Percentiles rank a stretch among this genome's conserved stretches.
Evolutionary conservation across 2,113 vertebrate genomes (phyloP).

Genomic region (Nicator chloris): DNA sequence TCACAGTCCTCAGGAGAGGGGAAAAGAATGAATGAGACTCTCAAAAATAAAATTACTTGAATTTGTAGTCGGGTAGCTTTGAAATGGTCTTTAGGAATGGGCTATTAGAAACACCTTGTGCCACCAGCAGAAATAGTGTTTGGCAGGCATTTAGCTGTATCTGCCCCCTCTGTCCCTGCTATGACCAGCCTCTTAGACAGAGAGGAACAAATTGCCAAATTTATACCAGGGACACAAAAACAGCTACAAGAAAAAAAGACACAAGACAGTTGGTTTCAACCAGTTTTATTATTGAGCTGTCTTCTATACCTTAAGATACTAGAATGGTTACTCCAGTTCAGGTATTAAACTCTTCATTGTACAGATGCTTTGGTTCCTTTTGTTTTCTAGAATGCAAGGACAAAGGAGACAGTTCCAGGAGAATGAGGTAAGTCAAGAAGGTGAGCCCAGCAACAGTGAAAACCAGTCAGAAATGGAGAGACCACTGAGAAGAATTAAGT

Average conservation of each 20-base stretch:
- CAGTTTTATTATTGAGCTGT: not conserved
- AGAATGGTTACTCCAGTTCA: not conserved
- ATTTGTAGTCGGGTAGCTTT: not conserved
- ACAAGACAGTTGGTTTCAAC: not conserved
- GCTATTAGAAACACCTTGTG: not conserved
- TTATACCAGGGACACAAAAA: not conserved
- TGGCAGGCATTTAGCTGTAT: not conserved
- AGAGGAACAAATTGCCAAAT: not conserved
- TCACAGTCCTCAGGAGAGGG: not conserved
- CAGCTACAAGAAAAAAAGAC: not conserved
- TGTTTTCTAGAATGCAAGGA: not conserved
- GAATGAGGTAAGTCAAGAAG: not conserved
- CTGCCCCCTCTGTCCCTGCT: not conserved
- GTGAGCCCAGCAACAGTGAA: not conserved
- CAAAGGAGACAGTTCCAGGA: not conserved
- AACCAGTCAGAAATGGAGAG: not conserved
- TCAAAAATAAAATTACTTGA: not conserved
- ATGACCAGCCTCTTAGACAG: not conserved
- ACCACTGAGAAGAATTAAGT: not conserved
- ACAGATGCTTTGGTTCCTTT: not conserved
- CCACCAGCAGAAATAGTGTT: not conserved
- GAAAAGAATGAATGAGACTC: not conserved
- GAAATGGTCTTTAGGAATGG: not conserved
- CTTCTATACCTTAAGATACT: not conserved
- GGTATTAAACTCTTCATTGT: not conserved